A percentile compares a stretch with the other conserved stretches of the same genome.
Conservation (phyloP, 2,797 vertebrate species). For the Pelochelys cantorii region DNA sequence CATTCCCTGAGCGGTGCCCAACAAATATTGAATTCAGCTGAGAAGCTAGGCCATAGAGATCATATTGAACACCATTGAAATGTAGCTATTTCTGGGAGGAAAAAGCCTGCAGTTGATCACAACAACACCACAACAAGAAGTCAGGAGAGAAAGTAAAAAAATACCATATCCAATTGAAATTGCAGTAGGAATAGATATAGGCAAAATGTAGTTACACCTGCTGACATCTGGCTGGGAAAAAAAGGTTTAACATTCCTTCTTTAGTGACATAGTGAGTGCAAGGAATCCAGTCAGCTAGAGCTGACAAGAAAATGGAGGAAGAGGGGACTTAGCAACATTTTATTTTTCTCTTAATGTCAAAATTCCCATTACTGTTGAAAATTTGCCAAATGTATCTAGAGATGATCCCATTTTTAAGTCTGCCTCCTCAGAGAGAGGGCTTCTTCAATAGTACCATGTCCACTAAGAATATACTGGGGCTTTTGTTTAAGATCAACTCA, state of each 20-base stretch:
- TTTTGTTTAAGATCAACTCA: neutral
- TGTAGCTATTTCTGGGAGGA: neutral
- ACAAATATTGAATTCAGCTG: neutral
- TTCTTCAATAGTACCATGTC: neutral
- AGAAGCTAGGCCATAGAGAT: neutral
- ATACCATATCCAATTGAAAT: neutral
- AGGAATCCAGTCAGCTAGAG: neutral
- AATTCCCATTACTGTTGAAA: neutral
- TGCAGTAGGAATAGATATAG: neutral
- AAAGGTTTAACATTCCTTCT: neutral
- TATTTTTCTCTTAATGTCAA: neutral
- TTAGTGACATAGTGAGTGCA: neutral
- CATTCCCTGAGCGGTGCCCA: neutral
- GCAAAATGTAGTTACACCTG: neutral
- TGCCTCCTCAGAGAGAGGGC: neutral
- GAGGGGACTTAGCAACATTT: neutral
- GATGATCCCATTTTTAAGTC: neutral
- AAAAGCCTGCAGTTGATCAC: neutral
- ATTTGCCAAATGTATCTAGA: neutral
- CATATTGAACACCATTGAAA: accelerated
- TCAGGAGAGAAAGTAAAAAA: neutral
- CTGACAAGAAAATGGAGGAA: neutral
- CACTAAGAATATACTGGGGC: neutral
- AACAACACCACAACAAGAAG: neutral
- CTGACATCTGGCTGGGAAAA: neutral